Percentiles rank a stretch among this genome's conserved stretches.
Conservation (phyloP, 2,888 invertebrate species). For the Drosophila borborema region DNA sequence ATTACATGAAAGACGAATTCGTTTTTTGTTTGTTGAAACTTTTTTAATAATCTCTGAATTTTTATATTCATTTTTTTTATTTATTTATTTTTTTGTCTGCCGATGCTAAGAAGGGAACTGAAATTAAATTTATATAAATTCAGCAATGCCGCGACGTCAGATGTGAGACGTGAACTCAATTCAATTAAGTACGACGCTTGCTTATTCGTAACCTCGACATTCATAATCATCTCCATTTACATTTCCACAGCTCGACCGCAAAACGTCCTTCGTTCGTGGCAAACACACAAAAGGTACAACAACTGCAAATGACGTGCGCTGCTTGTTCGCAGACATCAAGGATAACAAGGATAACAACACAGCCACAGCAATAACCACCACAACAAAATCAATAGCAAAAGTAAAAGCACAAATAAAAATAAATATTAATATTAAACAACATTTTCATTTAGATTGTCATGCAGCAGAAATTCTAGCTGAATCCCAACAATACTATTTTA, state of each 20-base stretch:
- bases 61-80: background rate
- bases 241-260: conserved; percentile 17
- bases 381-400: conserved; percentile 44
- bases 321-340: conserved; percentile 53
- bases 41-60: background rate
- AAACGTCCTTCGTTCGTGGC: conserved; percentile 15
- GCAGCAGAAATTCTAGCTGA: conserved; percentile 7
- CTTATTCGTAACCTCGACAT: conserved; percentile 25
- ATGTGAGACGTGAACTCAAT: conserved; percentile 14
- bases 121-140: conserved; percentile 20
- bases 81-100: too few species aligned
- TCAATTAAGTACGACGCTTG: conserved; percentile 23
- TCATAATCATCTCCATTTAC: conserved; percentile 15
- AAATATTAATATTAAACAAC: conserved; percentile 21
- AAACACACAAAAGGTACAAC: conserved; percentile 36
- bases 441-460: conserved; percentile 40
- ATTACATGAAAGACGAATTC: conserved; percentile 1
- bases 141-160: background rate
- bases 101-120: background rate
- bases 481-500: conserved; percentile 27
- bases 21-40: background rate
- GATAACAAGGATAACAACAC: conserved; percentile 36
- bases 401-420: conserved; percentile 28
- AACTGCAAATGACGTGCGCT: conserved; percentile 62
- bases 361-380: conserved; percentile 15